Base-by-base conservation (phyloP, 2,888 invertebrate species). In the Cephus runcator region DNA sequence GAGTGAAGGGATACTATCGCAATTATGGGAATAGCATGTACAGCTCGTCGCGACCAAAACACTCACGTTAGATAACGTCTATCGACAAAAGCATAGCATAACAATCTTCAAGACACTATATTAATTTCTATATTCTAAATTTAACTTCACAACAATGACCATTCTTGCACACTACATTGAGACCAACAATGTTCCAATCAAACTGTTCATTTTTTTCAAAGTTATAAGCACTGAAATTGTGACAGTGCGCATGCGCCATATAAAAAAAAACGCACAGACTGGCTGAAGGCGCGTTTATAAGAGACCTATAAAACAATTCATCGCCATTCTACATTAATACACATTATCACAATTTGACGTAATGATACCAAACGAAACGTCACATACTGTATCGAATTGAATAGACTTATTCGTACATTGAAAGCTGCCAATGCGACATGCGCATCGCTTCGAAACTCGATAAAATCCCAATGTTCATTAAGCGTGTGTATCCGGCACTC, bases 401-500 rank as follows among this genome's bases (percentile, higher is more conserved):
- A 56, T 56, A 56, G 56, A 56, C 23, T 23, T 23, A 56, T 56
- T 56, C 56, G 56, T 56, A 56, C 56, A 23, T 0, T 23, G 56
- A 56, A 56, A 23, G 56, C 56, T 56, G 56, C 56, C 56, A 56
- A 56, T 56, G 23, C 56, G 56, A 56, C 23, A 23, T 34, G 33
- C 71, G 71, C 71, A 34, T 71, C 71, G 31, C 71, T 71, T 71
- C 71, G 71, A 31, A 33, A 71, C 12, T 31, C 12, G 31, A 31
- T 34, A 31, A 34, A 31, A 23, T 71, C 71, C 71, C 71, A 34
- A 71, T 31, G 71, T 71, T 71, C 71, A 71, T 71, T 71, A 71
- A 15, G 71, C 75, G 79, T 75, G 82, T 85, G 85, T 86, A 86
- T 87, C 85, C 86, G 84, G 79, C 83, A 69, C 31, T 76, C 85